Base-by-base conservation (phyloP, 2,888 invertebrate genomes). In the Drosophila hamatofila region DNA sequence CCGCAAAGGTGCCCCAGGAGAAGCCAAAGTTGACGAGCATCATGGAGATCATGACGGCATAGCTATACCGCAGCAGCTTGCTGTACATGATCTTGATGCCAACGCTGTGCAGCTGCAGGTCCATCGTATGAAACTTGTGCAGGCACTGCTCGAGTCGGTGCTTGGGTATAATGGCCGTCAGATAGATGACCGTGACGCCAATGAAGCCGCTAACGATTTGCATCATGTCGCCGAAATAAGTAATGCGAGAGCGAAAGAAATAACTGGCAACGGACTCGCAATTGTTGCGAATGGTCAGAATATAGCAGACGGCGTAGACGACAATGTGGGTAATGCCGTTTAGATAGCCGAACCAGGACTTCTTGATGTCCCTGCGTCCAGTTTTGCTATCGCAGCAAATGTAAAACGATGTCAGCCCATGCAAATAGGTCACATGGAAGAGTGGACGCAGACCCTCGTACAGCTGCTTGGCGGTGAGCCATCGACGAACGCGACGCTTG, bases 251-350 rank as follows among this genome's bases (percentile, higher is more conserved):
- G 14, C 91, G 91, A 56, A 92, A 92, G 52, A 93, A 92, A 64
- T 92, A 92, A 11, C 92, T 92, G 33, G 92, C 91, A 3, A 93
- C 88, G 0, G 93, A 91, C 69, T 93, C 92, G 61, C 88, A 91
- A 58, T 88, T 78, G 61, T 92, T 91, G 5, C 72, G 33, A n/a
- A 92, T 69, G 4, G 92, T 91, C 0, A 90, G 6, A 3, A 80
- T 57, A 58, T 92, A 93, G 71, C 91, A 92, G 5, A 86, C 62
- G 2, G 67, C 75, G 52, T 91, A 93, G 1, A 90, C 4, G 0
- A 70, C 65, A 2, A 91, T 82, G 18, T 92, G 92, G 4, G 81
- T 11, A 3, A 88, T 63, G n/a, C 88, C 88, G 66, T 91, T 92
- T 0, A 92, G 56, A 56, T 90, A 91, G 23, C 92, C 92, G 61